Base-by-base conservation (phyloP, 64 coral and sea anemone genomes). In the Montipora cactus region DNA sequence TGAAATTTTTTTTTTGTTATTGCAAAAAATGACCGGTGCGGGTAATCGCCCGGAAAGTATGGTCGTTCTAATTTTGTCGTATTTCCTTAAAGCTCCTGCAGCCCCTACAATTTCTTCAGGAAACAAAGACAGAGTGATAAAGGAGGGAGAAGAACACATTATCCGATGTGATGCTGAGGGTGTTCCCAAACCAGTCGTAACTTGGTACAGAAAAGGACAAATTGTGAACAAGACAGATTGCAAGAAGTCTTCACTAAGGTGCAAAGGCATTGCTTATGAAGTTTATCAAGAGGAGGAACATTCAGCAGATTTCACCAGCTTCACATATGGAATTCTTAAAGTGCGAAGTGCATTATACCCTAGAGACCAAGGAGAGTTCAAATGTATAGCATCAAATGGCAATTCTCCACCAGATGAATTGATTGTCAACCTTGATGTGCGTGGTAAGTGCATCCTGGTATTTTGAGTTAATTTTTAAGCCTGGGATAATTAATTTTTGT, bases 181-280 rank as follows among this genome's bases (percentile, higher is more conserved):
- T 13, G 75, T 50, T 44, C 87, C 87, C 16, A 77, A 59, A 76
- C 22, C 76, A n/a, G 50, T 13, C 2, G 49, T 66, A 19, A 8
- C n/a, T 49, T 93, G 92, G 92, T 93, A 80, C 75, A 88, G 61
- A 80, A 49, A 88, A 51, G 84, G 76, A 59, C 87, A 73, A 50
- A 14, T 47, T 9, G 44, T 93, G 20, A 72, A 44, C 20, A 37
- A 49, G 7, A 61, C 74, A 13, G n/a, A 79, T 15, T 93, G 91
- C 49, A 23, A 47, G 6, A 6, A 14, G 48, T 3, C 18, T 12
- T 5, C 58, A 14, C 14, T 49, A 1, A 21, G 16, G 3, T 93
- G 91, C 61, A 10, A 87, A 0, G 47, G 51, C 7, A 44, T 82
- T 62, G 58, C 10, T 50, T 86, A 88, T 28, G 75, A 88, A 47